Evolutionary conservation across 2,888 invertebrate species (phyloP).

Genomic region (Smittia sp.): DNA sequence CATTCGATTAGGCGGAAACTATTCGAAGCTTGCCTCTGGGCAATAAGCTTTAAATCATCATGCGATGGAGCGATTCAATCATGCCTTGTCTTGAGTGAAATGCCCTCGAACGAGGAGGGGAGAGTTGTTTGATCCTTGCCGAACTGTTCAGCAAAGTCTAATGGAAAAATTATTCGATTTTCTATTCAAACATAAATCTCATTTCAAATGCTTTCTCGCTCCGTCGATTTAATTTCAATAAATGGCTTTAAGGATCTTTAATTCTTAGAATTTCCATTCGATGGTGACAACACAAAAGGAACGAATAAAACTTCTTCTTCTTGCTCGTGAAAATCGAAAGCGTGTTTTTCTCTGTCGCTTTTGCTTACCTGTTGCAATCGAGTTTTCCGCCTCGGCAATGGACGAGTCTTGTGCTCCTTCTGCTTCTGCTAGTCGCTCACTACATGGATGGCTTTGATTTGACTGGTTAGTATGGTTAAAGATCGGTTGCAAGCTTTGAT

Average conservation of each 20-base stretch:
- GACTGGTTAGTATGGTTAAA: no score
- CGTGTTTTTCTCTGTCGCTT: background rate
- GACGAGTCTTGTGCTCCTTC: background rate
- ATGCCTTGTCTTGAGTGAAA: no score
- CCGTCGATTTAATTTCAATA: background rate
- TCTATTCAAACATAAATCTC: background rate
- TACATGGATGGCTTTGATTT: background rate
- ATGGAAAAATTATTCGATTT: slow-evolving; percentile 19
- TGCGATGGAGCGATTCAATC: no score
- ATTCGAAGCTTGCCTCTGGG: no score
- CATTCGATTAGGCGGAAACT: no score
- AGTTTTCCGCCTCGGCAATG: background rate
- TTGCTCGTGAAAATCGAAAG: background rate
- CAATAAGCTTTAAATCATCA: no score
- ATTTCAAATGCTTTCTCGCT: background rate
- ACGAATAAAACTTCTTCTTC: background rate
- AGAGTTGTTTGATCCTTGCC: background rate
- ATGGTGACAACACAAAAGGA: background rate
- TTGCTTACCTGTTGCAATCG: background rate
- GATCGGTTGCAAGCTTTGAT: no score
- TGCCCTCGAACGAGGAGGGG: no score
- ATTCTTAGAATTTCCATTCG: no score
- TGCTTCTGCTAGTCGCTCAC: background rate
- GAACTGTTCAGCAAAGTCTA: background rate
- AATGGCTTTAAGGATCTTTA: background rate